Evolutionary conservation across 2,888 invertebrate species (phyloP), one percentile per base, ranked within the genome.

Genomic region (Crioceris asparagi): DNA sequence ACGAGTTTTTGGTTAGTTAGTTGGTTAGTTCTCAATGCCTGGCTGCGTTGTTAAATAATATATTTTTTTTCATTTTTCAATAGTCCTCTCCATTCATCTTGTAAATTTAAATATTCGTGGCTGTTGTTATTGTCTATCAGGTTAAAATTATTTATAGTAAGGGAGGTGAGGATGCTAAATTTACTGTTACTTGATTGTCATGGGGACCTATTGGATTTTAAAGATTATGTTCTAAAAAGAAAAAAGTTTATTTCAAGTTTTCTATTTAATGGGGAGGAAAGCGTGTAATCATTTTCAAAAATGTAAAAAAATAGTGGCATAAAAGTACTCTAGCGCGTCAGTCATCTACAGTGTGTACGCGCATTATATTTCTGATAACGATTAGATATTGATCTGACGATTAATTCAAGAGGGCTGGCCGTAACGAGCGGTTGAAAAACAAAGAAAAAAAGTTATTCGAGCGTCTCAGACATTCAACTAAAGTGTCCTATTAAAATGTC

Each of bases 361-460:
- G 6, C 30, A 17, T 16, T 32, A 17, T 32, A 32, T 32, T 32
- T 32, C 17, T 15, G 17, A 17, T n/a, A 32, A 32, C 17, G 7
- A 17, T 17, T 17, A 17, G 16, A 32, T 32, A 17, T 32, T 32
- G 18, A 32, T 32, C 32, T 29, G 30, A 29, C 12, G 4, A 11
- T 29, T 29, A 6, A 4, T 11, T 6, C 12, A 4, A 29, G 11
- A 18, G 18, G 32, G 32, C 17, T 32, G 32, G 17, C 17, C 18
- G 18, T 32, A 32, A 15, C 17, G 17, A 32, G 17, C 17, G 17
- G 32, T 32, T 32, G 32, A 17, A 32, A 32, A 32, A 15, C 5
- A 17, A 32, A 32, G 18, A 29, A 15, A 15, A 12, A 8, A 26
- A 26, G n/a, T 26, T 8, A 26, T 11, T 21, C 21, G 21, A 21